Evolutionary conservation across 2,797 vertebrate genomes (phyloP).

Genomic region (Amblyopsis hoosieri): DNA sequence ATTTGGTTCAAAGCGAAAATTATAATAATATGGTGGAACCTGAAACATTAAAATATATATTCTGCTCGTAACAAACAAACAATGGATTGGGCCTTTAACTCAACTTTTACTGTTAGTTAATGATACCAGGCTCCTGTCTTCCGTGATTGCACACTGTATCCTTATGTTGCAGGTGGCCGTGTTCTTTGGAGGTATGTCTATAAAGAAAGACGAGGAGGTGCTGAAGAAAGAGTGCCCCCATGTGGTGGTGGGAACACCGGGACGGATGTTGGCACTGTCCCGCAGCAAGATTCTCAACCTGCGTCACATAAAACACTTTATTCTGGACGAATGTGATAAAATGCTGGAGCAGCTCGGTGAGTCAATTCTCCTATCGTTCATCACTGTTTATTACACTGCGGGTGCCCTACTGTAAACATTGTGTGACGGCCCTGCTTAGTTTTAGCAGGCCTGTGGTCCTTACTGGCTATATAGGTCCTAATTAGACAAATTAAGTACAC

Average conservation of each 20-base stretch:
- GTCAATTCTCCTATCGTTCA: slow-evolving; percentile 21
- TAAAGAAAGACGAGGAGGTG: slow-evolving; percentile 86
- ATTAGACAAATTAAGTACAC: too few relatives aligned
- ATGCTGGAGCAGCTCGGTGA: slow-evolving; percentile 87
- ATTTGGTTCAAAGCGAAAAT: too few relatives aligned
- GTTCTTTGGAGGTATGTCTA: slow-evolving; percentile 83
- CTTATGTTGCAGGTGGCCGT: slow-evolving; percentile 76
- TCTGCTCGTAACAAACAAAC: too few relatives aligned
- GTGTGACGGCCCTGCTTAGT: too few relatives aligned
- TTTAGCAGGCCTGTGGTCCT: too few relatives aligned
- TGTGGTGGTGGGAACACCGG: slow-evolving; percentile 84
- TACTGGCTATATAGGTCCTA: too few relatives aligned
- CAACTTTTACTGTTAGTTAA: too few relatives aligned
- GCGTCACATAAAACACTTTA: slow-evolving; percentile 85
- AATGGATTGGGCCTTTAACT: too few relatives aligned
- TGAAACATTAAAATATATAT: too few relatives aligned
- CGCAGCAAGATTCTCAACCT: slow-evolving; percentile 85
- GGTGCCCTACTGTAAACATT: too few relatives aligned
- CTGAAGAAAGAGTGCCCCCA: slow-evolving; percentile 85
- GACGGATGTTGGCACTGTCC: slow-evolving; percentile 81
- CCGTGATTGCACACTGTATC: not conserved
- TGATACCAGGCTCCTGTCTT: too few relatives aligned
- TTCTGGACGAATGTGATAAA: slow-evolving; percentile 87
- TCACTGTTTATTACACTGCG: not conserved
- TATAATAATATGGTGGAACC: too few relatives aligned